Evolutionary conservation across 2,113 vertebrate genomes (phyloP).

Genomic region (Elachura formosa): DNA sequence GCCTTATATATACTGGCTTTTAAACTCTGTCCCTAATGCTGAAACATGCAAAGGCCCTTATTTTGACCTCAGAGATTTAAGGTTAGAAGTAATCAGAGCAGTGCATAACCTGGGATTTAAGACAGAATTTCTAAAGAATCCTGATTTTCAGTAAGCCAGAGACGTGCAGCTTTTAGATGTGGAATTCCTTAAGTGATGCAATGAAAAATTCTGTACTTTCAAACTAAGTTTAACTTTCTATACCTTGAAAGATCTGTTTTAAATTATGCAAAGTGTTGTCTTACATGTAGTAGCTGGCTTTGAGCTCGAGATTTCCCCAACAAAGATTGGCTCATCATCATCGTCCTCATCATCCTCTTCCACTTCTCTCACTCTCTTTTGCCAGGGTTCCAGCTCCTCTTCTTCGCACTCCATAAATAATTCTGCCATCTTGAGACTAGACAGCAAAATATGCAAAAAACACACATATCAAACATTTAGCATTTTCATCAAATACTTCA

Average conservation of each 20-base stretch:
- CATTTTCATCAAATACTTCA: not conserved
- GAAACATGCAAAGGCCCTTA: not conserved
- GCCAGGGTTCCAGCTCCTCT: conserved; percentile 97
- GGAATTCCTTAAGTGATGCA: not conserved
- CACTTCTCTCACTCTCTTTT: conserved; percentile 85
- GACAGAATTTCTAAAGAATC: not conserved
- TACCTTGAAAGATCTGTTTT: not conserved
- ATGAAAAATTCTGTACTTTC: not conserved
- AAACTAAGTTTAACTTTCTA: not conserved
- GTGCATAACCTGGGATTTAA: not conserved
- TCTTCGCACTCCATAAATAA: conserved; percentile 99
- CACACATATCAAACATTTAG: not conserved
- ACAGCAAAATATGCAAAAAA: not conserved
- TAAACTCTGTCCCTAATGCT: not conserved
- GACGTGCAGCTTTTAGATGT: not conserved
- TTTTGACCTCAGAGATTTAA: not conserved
- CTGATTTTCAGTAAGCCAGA: not conserved
- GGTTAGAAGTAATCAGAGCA: not conserved
- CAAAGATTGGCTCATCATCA: conserved; percentile 91
- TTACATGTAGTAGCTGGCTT: conserved; percentile 77
- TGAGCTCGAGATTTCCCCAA: conserved; percentile 89
- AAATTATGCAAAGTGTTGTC: not conserved
- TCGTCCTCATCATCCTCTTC: conserved; percentile 79
- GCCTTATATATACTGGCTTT: not conserved
- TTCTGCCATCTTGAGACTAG: conserved; percentile 85